Evolutionary conservation across 2,797 vertebrate species (phyloP).

Genomic region (Molossus molossus): DNA sequence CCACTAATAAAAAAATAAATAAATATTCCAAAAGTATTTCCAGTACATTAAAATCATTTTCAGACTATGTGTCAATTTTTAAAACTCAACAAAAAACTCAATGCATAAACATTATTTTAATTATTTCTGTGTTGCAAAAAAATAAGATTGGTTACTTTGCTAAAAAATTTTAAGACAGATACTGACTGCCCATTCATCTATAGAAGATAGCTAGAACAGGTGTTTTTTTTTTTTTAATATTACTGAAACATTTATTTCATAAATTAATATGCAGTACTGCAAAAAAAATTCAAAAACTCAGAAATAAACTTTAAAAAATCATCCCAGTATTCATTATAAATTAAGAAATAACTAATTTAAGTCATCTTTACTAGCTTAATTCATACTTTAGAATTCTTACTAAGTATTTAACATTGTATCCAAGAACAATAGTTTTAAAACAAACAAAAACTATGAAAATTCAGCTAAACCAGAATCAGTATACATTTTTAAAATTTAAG

Average conservation of each 20-base stretch:
- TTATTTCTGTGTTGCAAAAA: neutral
- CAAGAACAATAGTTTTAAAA: neutral
- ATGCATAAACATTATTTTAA: constrained; percentile 44
- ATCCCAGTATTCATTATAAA: neutral
- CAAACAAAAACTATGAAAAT: constrained; percentile 27
- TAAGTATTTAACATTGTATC: constrained; percentile 10
- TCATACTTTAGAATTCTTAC: constrained; percentile 24
- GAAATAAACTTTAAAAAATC: constrained; percentile 44
- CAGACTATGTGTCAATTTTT: neutral
- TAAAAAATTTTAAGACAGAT: constrained; percentile 60
- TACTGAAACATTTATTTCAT: constrained; percentile 35
- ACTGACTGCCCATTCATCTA: neutral
- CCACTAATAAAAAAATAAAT: constrained; percentile 67
- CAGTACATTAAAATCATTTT: constrained; percentile 51
- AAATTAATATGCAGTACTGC: constrained; percentile 7
- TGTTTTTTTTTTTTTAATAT: neutral
- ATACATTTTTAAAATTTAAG: neutral
- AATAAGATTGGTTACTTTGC: constrained; percentile 45
- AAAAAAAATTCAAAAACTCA: constrained; percentile 33
- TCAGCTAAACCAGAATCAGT: constrained; percentile 1
- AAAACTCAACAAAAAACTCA: constrained; percentile 64
- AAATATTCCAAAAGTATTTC: neutral
- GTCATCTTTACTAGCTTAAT: neutral
- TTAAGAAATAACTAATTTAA: constrained; percentile 47
- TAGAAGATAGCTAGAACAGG: neutral